A percentile compares a stretch with the other conserved stretches of the same genome.
Conservation (phyloP, 1,140 invertebrate genomes). For the Spodoptera frugiperda region DNA sequence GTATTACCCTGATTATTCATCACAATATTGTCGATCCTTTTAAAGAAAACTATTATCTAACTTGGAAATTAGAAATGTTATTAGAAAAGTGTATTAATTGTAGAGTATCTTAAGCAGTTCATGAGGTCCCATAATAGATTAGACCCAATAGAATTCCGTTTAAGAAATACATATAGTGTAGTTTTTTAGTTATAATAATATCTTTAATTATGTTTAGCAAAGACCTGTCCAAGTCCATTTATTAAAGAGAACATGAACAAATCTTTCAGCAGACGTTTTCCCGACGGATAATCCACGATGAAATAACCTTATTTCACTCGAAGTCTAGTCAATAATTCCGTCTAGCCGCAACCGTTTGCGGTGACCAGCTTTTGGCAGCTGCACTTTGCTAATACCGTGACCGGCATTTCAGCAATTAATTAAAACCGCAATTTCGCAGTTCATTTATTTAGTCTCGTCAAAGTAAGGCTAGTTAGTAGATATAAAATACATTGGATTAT, state of each 20-base stretch:
- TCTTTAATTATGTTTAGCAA: no score
- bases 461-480: not conserved
- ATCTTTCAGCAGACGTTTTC: not conserved
- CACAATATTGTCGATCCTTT: not conserved
- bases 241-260: no score
- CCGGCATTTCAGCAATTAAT: constrained; percentile 24
- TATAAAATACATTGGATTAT: not conserved
- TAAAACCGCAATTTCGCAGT: constrained; percentile 20
- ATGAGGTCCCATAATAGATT: no score
- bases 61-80: not conserved
- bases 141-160: no score
- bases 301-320: not conserved
- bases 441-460: constrained; percentile 16
- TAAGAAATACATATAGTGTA: no score
- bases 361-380: constrained; percentile 17
- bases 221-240: no score
- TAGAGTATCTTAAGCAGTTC: no score
- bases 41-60: not conserved
- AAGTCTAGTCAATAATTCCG: constrained; percentile 11
- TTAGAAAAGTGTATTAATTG: no score
- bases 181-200: no score
- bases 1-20: constrained; percentile 12
- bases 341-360: constrained; percentile 22
- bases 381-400: constrained; percentile 6
- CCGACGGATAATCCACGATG: no score